Evolutionary conservation across 2,797 vertebrate species (phyloP).

Genomic region (Antennarius maculatus): DNA sequence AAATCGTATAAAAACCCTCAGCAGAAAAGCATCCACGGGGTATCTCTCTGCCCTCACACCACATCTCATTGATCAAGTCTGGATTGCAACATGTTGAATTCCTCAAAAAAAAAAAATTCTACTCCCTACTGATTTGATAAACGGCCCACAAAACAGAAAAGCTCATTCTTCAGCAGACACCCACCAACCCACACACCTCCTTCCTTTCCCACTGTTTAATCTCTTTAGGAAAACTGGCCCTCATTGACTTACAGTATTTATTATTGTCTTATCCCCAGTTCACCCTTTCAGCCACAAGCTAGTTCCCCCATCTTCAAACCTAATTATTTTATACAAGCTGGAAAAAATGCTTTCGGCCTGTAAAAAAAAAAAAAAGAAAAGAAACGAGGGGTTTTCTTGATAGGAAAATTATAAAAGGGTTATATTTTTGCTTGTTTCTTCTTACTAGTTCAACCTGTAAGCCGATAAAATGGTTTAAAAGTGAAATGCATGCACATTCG

Average conservation of each 20-base stretch:
- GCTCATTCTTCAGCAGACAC: conserved; percentile 63
- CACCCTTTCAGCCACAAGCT: conserved; percentile 10
- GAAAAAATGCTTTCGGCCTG: too few relatives aligned
- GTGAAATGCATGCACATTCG: too few relatives aligned
- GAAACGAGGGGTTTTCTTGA: too few relatives aligned
- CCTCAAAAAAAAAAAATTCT: conserved; percentile 64
- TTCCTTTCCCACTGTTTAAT: conserved; percentile 40
- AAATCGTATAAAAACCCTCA: background rate
- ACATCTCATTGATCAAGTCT: conserved; percentile 70
- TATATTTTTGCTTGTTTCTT: too few relatives aligned
- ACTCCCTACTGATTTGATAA: conserved; percentile 70
- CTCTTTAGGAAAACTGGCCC: conserved; percentile 38
- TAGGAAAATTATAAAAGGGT: too few relatives aligned
- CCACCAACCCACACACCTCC: conserved; percentile 12
- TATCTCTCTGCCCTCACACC: conserved; percentile 48
- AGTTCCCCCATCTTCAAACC: too few relatives aligned
- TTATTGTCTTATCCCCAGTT: conserved; percentile 31
- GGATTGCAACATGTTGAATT: conserved; percentile 71
- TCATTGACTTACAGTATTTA: conserved; percentile 1
- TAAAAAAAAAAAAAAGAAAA: too few relatives aligned
- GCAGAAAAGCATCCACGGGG: conserved; percentile 21
- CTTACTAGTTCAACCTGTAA: too few relatives aligned
- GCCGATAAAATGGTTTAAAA: too few relatives aligned
- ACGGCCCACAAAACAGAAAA: conserved; percentile 62
- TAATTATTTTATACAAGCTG: too few relatives aligned